Base-by-base conservation (phyloP, 2,113 vertebrate genomes). In the Lycocorax pyrrhopterus region DNA sequence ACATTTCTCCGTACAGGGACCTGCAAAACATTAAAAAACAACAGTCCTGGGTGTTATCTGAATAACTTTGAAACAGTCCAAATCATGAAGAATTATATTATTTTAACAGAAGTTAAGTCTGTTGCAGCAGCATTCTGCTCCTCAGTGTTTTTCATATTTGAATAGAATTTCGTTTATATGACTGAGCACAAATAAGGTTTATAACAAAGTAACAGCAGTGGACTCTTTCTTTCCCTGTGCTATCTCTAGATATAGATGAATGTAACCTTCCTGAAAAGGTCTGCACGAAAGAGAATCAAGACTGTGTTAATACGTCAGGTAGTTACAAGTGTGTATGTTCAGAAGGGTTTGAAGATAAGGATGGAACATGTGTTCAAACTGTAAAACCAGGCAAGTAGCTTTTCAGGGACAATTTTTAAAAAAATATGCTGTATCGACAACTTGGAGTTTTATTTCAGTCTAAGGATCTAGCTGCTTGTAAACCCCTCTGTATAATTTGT, bases 231-330 rank as follows among this genome's bases (percentile, higher is more conserved):
- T 64, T 44, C 4, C 79, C 41, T 44, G 1, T 83, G 9, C 16
- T 87, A 1, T 84, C 35, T 89, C 37, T 93, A 99, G 99, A 99
- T 88, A 23, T 99, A 8, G 97, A 99, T 26, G 99, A 99, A 92
- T 99, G 99, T 88, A 97, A 95, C 2, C 96, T 96, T 68, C 56
- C 97, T 1, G 98, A 98, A 55, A 66, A 96, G 4, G 93, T 91
- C 1, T 99, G 99, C 44, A 5, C 29, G 0, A 82, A 97, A 84
- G 96, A 97, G 39, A 95, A 99, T 35, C 98, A 99, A 84, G 96
- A 98, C 92, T 99, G 99, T 89, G 73, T 99, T 86, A 99, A 99
- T 91, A 98, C 95, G 1, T 93, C 96, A 4, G 99, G 99, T 47
- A 98, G 98, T 94, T 99, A 98, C 63, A 95, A 95, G 59, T 99